phyloP scores from a whole-genome alignment of 1,140 invertebrate species.

The Megalopta genalis region DNA sequence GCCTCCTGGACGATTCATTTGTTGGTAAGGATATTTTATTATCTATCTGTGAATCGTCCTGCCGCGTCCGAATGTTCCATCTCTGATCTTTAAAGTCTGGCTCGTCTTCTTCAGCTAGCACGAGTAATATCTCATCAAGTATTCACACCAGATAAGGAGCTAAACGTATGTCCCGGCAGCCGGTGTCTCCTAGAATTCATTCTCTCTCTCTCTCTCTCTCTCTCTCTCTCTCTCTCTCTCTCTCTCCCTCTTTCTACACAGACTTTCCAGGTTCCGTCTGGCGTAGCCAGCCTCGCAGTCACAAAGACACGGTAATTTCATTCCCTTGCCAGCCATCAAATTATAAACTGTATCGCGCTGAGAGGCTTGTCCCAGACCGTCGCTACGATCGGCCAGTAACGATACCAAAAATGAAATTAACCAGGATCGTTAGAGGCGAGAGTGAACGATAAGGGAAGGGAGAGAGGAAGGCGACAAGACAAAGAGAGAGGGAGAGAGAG shows the following conservation, averaged over 20 bases:
- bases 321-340: conserved; percentile 42
- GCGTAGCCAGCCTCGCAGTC: neutral
- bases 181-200: conserved; percentile 30
- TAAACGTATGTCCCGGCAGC: conserved; percentile 14
- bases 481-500: neutral
- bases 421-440: conserved; percentile 36
- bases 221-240: no score
- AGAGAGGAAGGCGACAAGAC: neutral
- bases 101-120: neutral
- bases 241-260: no score
- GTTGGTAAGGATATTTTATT: neutral
- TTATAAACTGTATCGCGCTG: conserved; percentile 36
- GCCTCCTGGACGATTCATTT: conserved; percentile 20
- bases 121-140: conserved; percentile 25
- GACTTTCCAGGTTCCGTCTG: neutral
- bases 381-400: conserved; percentile 37
- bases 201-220: conserved; percentile 3
- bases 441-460: neutral
- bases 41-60: neutral
- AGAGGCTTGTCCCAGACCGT: neutral
- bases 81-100: neutral
- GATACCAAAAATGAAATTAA: conserved; percentile 62
- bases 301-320: conserved; percentile 33
- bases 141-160: conserved; percentile 33
- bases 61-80: neutral